Percentiles rank a stretch among this genome's conserved stretches.
phyloP scores from a whole-genome alignment of 2,888 invertebrate species.

The Ellobium chinense region DNA sequence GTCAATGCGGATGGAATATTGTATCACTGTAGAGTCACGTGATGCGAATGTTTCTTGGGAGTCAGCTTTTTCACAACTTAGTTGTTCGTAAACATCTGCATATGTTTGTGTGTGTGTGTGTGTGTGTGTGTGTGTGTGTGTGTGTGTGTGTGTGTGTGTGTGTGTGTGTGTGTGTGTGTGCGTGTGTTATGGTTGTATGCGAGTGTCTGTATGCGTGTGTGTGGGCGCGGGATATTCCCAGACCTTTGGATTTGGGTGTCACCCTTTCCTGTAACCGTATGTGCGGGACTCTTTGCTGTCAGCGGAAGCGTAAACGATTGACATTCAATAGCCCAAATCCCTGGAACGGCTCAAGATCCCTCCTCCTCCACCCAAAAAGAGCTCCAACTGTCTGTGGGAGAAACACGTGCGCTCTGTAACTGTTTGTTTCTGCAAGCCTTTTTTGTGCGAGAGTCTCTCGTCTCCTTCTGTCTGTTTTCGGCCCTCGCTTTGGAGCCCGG shows the following conservation, averaged over 20 bases:
- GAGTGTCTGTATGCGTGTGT: too few species aligned
- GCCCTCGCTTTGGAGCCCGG: background rate
- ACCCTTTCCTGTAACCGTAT: constrained; percentile 13
- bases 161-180: background rate
- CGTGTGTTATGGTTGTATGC: background rate
- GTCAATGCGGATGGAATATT: too few species aligned
- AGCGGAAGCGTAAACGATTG: constrained; percentile 24
- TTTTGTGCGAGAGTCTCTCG: background rate
- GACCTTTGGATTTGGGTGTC: too few species aligned
- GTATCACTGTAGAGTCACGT: too few species aligned
- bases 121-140: constrained; percentile 19
- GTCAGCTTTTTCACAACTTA: too few species aligned
- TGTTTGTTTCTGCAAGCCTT: background rate
- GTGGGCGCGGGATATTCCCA: constrained; percentile 13
- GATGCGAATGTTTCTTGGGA: too few species aligned
- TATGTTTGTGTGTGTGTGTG: background rate
- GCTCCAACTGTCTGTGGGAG: too few species aligned
- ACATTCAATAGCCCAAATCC: constrained; percentile 17
- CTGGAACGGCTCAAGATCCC: constrained; percentile 3
- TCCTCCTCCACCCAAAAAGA: background rate
- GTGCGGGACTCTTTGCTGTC: constrained; percentile 18
- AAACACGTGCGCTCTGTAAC: background rate
- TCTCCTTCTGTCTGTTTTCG: background rate
- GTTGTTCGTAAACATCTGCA: background rate
- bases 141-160: constrained; percentile 12